Evolutionary conservation across 1,140 invertebrate species (phyloP).

Genomic region (Mycetomoellerius zeteki): DNA sequence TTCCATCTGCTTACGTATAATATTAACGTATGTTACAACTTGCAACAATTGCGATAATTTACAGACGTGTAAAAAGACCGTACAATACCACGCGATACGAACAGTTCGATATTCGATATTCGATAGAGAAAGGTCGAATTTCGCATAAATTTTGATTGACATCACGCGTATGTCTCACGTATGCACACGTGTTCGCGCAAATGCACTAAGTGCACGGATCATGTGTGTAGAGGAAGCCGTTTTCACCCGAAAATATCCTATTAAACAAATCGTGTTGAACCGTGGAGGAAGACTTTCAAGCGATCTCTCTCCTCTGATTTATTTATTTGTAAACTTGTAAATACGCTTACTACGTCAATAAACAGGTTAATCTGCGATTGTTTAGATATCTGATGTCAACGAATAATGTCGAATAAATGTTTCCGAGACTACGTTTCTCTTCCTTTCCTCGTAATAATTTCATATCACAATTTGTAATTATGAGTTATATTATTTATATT

Average conservation of each 20-base stretch:
- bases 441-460: neutral
- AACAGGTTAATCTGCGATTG: slow-evolving; percentile 57
- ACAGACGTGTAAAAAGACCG: neutral
- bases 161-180: neutral
- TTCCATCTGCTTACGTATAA: too few relatives aligned
- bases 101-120: neutral
- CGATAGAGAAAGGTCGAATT: neutral
- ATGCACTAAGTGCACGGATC: slow-evolving; percentile 9
- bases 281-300: slow-evolving; percentile 66
- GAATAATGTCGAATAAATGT: too few relatives aligned
- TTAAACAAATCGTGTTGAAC: slow-evolving; percentile 56
- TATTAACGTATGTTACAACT: neutral
- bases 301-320: neutral
- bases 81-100: neutral
- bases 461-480: slow-evolving; percentile 8
- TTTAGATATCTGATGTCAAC: slow-evolving; percentile 10
- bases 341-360: slow-evolving; percentile 50
- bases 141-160: neutral
- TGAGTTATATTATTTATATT: neutral
- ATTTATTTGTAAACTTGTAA: slow-evolving; percentile 30
- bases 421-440: neutral
- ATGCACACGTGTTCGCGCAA: neutral
- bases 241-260: slow-evolving; percentile 65
- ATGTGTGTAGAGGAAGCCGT: slow-evolving; percentile 35
- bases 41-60: neutral